phyloP scores from a whole-genome alignment of 2,797 vertebrate genomes.

The Trachops cirrhosus region DNA sequence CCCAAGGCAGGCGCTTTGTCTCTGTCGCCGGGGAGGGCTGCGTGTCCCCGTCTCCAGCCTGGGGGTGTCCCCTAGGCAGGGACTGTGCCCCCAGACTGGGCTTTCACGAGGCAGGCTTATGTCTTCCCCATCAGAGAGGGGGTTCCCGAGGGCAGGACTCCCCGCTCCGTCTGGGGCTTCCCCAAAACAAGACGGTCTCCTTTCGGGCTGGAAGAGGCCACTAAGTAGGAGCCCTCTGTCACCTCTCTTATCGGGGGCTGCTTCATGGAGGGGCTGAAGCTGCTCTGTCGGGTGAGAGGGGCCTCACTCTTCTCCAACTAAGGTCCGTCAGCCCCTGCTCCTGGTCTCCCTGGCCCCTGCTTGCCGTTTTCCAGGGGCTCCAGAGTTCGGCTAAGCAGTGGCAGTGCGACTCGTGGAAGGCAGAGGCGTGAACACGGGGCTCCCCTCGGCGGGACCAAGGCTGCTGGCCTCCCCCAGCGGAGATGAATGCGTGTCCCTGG shows the following conservation, averaged over 20 bases:
- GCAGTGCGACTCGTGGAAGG: neutral
- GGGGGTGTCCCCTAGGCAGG: neutral
- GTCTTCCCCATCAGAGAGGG: neutral
- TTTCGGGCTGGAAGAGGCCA: too few species aligned
- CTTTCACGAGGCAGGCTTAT: neutral
- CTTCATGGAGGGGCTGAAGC: neutral
- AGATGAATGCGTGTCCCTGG: slow-evolving; percentile 69
- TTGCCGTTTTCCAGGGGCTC: neutral
- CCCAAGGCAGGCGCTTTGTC: neutral
- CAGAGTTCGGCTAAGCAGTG: neutral
- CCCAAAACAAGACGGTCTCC: neutral
- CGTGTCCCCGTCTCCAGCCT: neutral
- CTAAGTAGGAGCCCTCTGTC: neutral
- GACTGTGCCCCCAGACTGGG: neutral
- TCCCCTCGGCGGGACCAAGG: neutral
- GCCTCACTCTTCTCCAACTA: neutral
- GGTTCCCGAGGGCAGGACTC: neutral
- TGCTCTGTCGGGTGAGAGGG: neutral
- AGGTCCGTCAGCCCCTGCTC: neutral
- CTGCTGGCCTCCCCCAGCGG: neutral
- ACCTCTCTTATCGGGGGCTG: neutral
- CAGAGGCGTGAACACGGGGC: neutral
- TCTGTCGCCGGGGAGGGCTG: neutral
- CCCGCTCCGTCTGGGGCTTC: neutral
- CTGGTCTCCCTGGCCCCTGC: neutral